These are phyloP conservation scores for Pandemis heparana DNA, from an alignment of 2,888 invertebrate genomes.

Conservation along the genomic window DNA sequence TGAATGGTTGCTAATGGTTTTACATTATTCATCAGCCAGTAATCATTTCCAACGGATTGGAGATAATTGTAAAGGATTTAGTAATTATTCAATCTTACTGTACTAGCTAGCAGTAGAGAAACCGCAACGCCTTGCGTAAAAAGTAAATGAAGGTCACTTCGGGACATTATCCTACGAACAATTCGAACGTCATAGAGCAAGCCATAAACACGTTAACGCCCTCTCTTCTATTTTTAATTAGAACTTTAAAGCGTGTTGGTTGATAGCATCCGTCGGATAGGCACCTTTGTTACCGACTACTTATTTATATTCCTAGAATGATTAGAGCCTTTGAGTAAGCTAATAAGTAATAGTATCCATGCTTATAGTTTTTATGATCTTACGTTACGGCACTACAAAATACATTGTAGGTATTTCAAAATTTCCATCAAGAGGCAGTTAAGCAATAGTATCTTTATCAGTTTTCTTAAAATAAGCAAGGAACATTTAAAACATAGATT, in stretches of 20 bases:
- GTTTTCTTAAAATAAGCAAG: neutral
- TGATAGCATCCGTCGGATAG: no score
- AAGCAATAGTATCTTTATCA: no score
- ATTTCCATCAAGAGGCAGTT: no score
- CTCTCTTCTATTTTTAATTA: slow-evolving; percentile 15
- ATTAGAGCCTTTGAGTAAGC: neutral
- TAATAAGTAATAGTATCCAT: neutral
- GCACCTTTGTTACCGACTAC: no score
- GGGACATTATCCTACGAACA: neutral
- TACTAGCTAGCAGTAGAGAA: neutral
- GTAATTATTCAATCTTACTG: neutral
- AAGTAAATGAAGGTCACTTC: neutral
- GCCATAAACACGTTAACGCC: slow-evolving; percentile 17
- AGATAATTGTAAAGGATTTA: slow-evolving; percentile 14
- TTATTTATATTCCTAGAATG: no score
- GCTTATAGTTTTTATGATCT: neutral
- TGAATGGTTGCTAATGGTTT: slow-evolving; percentile 1
- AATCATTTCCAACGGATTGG: slow-evolving; percentile 5
- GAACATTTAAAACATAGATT: neutral
- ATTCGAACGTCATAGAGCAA: slow-evolving; percentile 16
- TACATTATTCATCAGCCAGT: slow-evolving; percentile 3
- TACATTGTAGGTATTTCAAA: no score
- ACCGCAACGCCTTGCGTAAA: neutral
- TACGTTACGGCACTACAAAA: no score
- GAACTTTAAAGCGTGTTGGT: slow-evolving; percentile 2